These are phyloP conservation scores for Charadrius vociferus DNA, from an alignment of 2,113 vertebrate species.

Conservation along the genomic window DNA sequence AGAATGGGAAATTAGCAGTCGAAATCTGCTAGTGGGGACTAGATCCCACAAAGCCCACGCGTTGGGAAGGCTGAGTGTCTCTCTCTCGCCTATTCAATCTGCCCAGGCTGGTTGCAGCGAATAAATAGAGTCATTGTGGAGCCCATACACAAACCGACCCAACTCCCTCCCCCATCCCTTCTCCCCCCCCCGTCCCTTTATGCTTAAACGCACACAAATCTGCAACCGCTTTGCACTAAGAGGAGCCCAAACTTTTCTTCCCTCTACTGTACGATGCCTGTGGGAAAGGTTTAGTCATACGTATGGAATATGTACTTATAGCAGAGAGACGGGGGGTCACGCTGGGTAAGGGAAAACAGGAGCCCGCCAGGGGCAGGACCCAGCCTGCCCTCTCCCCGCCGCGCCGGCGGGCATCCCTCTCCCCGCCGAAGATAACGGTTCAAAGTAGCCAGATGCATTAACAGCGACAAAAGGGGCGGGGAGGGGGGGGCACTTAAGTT, in stretches of 20 bases:
- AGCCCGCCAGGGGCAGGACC: not conserved
- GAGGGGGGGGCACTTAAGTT: not conserved
- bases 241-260: constrained; percentile 25
- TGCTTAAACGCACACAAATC: constrained; percentile 72
- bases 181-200: constrained; percentile 59
- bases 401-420: not conserved
- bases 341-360: not conserved
- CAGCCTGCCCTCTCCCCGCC: not conserved
- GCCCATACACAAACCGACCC: constrained; percentile 56
- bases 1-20: constrained; percentile 30
- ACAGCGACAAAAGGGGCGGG: not conserved
- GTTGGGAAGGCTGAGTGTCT: constrained; percentile 54
- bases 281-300: constrained; percentile 10
- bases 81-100: constrained; percentile 65
- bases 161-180: constrained; percentile 59
- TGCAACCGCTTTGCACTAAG: constrained; percentile 22
- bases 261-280: not conserved
- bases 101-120: constrained; percentile 62
- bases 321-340: not conserved
- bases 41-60: constrained; percentile 65
- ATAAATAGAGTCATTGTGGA: constrained; percentile 78
- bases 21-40: constrained; percentile 43
- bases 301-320: not conserved
- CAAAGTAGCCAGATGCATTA: constrained; percentile 12
- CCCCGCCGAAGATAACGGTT: constrained; percentile 4